Evolutionary conservation across 2,888 invertebrate genomes (phyloP), one percentile per base, ranked within the genome.

Genomic region (Catocala nupta): DNA sequence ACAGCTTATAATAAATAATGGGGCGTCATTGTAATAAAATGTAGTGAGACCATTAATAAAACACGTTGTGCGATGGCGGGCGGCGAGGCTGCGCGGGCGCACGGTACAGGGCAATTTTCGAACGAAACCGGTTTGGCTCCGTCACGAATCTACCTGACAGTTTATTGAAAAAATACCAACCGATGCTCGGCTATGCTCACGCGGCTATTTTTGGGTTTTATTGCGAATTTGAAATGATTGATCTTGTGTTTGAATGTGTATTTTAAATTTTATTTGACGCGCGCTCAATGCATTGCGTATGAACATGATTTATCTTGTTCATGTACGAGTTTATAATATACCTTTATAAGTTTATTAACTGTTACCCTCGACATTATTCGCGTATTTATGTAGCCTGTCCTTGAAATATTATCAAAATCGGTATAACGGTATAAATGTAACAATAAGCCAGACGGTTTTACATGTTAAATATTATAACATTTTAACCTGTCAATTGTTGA

Each of bases 101-200:
- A n/a, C n/a, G n/a, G n/a, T n/a, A n/a, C n/a, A 48, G 61, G 62
- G 66, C 67, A 77, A 78, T 82, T 80, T 81, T 78, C 77, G 74
- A 73, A 36, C 61, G 47, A 66, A 84, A 84, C 84, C 84, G 83
- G 84, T 84, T 49, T 55, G 53, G 36, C 33, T 44, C 57, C 64
- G 56, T 65, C 73, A 70, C 73, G 60, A 63, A 74, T 74, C 77
- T 81, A 81, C 81, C 81, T 78, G 81, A 66, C 55, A 59, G 49
- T 62, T 64, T 59, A 66, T 59, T 55, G 62, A 63, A 69, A 74
- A 77, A 78, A 74, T 42, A 11, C 25, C 25, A 25, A 34, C 44
- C 55, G 5, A n/a, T 9, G 8, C 9, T 39, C 36, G 36, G 4
- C 42, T 54, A 50, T 42, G 11, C 8, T 47, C 13, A 25, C 25